Evolutionary conservation across 2,888 invertebrate species (phyloP), one percentile per base, ranked within the genome.

Genomic region (Eucriotettix oculatus): DNA sequence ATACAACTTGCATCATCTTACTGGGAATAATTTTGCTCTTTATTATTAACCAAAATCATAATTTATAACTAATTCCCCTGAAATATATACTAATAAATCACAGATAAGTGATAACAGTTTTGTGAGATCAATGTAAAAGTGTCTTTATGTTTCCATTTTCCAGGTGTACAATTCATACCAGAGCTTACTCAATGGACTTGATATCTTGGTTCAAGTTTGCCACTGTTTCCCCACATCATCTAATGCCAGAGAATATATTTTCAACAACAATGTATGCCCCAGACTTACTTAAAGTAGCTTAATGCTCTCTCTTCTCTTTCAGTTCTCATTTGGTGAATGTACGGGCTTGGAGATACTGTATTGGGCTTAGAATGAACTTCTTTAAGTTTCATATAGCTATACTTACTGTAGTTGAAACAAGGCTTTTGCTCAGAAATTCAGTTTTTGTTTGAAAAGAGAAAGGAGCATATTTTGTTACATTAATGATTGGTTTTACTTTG

Each of bases 121-220:
- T 16, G 16, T 57, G 10, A 42, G 16, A 42, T 44, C 42, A 52
- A 16, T 52, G 42, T 40, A 58, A 17, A 29, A 52, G 52, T 16
- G n/a, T 58, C 52, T 17, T 29, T 58, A 16, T 58, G 12, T 16
- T 54, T 54, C 16, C 42, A 54, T 63, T 63, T 60, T 61, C 10
- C 76, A 83, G 83, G 82, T 83, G 65, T 82, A 83, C 76, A 81
- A 82, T 74, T 78, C 82, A 64, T 83, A 83, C 73, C 82, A 83
- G 72, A 76, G 80, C 63, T 75, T 83, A 67, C 76, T 83, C 72
- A 82, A 81, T 69, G 82, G 82, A 68, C 75, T 83, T 70, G 82
- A 82, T 71, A 76, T 79, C 71, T 81, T 83, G 80, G 77, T 82
- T 68, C 81, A 82, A 76, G 81, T 82, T 72, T 82, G 82, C 75